Evolutionary conservation across 2,888 invertebrate genomes (phyloP).

Genomic region (Cheilosia variabilis): DNA sequence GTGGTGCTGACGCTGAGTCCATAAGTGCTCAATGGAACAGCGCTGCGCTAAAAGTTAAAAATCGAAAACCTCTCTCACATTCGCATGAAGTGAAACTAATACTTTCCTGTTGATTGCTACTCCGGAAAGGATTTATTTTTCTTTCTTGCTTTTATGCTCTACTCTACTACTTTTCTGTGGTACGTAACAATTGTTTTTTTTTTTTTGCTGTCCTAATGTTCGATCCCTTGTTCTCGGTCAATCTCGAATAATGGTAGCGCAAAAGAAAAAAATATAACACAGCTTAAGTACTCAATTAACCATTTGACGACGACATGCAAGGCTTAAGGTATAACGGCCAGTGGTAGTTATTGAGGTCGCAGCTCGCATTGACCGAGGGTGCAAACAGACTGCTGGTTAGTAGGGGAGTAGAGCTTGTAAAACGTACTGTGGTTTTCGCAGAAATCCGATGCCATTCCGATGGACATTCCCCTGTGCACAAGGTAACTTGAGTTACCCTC

Average conservation of each 20-base stretch:
- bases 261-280: neutral
- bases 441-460: too few species aligned
- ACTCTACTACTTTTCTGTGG: neutral
- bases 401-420: too few species aligned
- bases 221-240: slow-evolving; percentile 66
- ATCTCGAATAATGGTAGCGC: slow-evolving; percentile 43
- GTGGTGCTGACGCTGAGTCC: neutral
- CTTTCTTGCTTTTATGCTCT: slow-evolving; percentile 17
- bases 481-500: too few species aligned
- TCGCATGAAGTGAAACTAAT: slow-evolving; percentile 59
- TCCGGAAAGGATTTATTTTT: slow-evolving; percentile 12
- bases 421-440: too few species aligned
- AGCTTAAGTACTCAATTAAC: slow-evolving; percentile 73
- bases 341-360: slow-evolving; percentile 65
- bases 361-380: slow-evolving; percentile 15
- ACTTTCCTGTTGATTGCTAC: slow-evolving; percentile 59
- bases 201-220: slow-evolving; percentile 57
- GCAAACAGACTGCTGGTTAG: too few species aligned
- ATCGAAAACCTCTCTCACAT: slow-evolving; percentile 33
- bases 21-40: neutral
- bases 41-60: slow-evolving; percentile 16
- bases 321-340: slow-evolving; percentile 54
- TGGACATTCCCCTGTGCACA: too few species aligned
- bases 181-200: neutral
- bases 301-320: slow-evolving; percentile 72